Conservation (phyloP, 2,888 invertebrate species). For the Drosophila austrosaltans region DNA sequence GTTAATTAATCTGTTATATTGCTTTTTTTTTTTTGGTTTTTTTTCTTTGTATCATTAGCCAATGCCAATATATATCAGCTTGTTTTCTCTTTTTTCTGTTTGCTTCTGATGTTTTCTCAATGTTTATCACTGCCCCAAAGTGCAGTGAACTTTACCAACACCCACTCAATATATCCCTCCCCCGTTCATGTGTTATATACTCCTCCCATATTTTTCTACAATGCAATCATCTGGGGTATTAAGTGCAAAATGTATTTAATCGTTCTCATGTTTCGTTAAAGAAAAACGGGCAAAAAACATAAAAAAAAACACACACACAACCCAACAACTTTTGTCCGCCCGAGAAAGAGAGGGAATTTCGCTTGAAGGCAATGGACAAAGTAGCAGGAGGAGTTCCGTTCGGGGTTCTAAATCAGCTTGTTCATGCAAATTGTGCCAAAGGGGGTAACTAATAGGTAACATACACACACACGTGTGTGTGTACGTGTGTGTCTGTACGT, state of each 20-base stretch:
- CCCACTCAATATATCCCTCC: no score
- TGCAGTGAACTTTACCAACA: conserved; percentile 47
- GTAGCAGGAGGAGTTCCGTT: neutral
- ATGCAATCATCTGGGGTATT: conserved; percentile 40
- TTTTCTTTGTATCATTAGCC: conserved; percentile 41
- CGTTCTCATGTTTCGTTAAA: conserved; percentile 35
- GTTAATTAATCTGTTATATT: conserved; percentile 60
- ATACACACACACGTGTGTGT: conserved; percentile 11
- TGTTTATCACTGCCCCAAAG: conserved; percentile 55
- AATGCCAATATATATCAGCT: conserved; percentile 43
- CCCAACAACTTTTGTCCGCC: neutral
- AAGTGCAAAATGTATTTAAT: conserved; percentile 47
- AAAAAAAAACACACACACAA: neutral
- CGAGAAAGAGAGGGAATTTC: no score
- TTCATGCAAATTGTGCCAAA: conserved; percentile 45
- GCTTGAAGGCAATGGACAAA: no score
- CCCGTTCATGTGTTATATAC: neutral
- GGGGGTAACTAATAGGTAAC: conserved; percentile 42
- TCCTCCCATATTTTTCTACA: conserved; percentile 5
- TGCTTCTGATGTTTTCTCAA: conserved; percentile 42
- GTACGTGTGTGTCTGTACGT: neutral
- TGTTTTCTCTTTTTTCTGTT: conserved; percentile 24
- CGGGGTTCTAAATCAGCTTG: neutral
- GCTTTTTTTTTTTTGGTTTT: conserved; percentile 19
- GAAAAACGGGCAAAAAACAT: neutral